A percentile compares a stretch with the other conserved stretches of the same genome.
Conservation (phyloP, 1,140 invertebrate genomes). For the Patella vulgata region DNA sequence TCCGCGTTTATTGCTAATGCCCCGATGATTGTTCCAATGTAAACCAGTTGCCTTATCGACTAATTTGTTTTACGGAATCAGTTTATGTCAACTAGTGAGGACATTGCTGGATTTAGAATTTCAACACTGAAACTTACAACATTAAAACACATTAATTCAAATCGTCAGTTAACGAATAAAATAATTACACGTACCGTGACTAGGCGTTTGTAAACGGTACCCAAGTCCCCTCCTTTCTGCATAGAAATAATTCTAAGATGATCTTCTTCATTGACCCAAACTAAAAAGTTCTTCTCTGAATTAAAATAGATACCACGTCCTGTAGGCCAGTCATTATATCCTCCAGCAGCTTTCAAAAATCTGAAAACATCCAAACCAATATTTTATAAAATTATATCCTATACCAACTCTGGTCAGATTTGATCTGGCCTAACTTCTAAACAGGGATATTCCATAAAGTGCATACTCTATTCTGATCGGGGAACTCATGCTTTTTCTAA, state of each 20-base stretch:
- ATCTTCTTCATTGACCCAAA: constrained; percentile 98
- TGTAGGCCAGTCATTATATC: constrained; percentile 91
- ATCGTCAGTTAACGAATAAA: too few relatives aligned
- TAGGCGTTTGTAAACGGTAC: constrained; percentile 83
- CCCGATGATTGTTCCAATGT: too few relatives aligned
- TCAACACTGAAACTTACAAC: too few relatives aligned
- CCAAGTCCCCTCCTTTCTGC: constrained; percentile 91
- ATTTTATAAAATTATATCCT: neutral
- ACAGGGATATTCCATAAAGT: neutral
- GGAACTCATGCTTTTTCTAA: neutral
- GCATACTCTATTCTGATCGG: neutral
- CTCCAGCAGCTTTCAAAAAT: constrained; percentile 39
- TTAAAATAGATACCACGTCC: constrained; percentile 95
- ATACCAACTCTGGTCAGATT: neutral
- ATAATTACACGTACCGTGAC: constrained; percentile 75
- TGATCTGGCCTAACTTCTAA: neutral
- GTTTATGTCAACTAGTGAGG: too few relatives aligned
- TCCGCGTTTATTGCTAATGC: too few relatives aligned
- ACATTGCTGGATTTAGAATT: too few relatives aligned
- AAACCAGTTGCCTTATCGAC: too few relatives aligned
- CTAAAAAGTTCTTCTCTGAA: constrained; percentile 94
- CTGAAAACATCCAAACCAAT: constrained; percentile 11
- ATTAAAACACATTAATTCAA: too few relatives aligned
- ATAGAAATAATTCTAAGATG: constrained; percentile 96
- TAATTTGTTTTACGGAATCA: too few relatives aligned